Evolutionary conservation across 2,888 invertebrate species (phyloP).

Genomic region (Thumatha senex): DNA sequence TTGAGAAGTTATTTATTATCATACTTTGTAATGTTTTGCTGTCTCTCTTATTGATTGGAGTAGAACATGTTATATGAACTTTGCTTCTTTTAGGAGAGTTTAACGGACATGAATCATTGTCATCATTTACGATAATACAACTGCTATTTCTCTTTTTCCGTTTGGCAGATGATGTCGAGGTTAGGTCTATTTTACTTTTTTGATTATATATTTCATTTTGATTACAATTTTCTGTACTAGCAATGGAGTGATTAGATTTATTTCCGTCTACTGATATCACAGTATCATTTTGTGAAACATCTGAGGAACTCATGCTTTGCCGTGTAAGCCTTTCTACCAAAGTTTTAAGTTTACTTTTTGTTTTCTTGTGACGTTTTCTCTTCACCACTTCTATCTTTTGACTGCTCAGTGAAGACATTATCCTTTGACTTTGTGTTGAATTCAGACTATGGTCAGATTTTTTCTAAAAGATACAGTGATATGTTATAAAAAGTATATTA

Average conservation of each 20-base stretch:
- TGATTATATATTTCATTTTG: neutral
- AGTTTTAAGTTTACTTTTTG: conserved; percentile 21
- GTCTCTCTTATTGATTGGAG: conserved; percentile 43
- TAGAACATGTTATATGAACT: conserved; percentile 52
- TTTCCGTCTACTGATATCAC: conserved; percentile 5
- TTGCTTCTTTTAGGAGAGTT: conserved; percentile 31
- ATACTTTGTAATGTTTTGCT: conserved; percentile 15
- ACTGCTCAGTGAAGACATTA: conserved; percentile 27
- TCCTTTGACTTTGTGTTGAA: conserved; percentile 24
- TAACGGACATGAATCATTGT: conserved; percentile 25
- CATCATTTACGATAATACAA: conserved; percentile 45
- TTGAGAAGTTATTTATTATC: conserved; percentile 29
- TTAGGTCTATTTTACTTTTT: conserved; percentile 23
- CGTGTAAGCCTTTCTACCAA: conserved; percentile 19
- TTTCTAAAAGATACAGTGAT: conserved; percentile 34
- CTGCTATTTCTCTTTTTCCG: conserved; percentile 18
- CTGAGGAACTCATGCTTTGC: conserved; percentile 7
- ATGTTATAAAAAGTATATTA: neutral
- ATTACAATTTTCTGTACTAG: neutral
- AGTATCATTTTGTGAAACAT: neutral
- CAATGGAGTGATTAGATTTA: conserved; percentile 1
- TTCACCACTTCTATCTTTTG: conserved; percentile 37
- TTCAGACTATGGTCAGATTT: conserved; percentile 31
- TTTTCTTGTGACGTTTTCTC: conserved; percentile 26
- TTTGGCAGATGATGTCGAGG: neutral